Evolutionary conservation across 2,888 invertebrate genomes (phyloP), one percentile per base, ranked within the genome.

Genomic region (Taenaris catops): DNA sequence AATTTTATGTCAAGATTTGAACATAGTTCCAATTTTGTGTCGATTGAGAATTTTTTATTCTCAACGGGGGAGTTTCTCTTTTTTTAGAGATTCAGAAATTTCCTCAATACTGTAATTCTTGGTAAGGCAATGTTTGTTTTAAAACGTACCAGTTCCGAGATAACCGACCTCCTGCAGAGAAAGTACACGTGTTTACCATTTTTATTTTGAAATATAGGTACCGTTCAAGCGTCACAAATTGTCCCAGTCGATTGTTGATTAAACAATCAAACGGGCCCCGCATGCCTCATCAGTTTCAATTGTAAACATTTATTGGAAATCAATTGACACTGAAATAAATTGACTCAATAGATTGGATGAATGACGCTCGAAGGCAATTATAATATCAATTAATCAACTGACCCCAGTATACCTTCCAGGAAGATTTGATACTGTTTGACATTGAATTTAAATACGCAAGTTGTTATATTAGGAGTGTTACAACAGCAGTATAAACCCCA

Each of bases 291-390:
- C 64, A 57, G 59, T 71, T 63, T 75, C 75, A 78, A 81, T 83
- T 81, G 79, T 71, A 66, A 71, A 74, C 71, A 63, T 66, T 81
- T 81, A 86, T 84, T 81, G 81, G 74, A 76, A 84, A 81, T 76
- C 84, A 81, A 84, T 86, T 83, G 81, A 72, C 72, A 69, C 65
- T 49, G 34, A 58, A 51, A 65, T 57, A 14, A 67, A 71, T 73
- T 67, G 63, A 60, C 62, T 67, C 58, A 57, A 71, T 53, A 49
- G 66, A 58, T 57, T 57, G 48, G 53, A 61, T 67, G 64, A 70
- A 66, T 64, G 69, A 62, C 58, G 55, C 46, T 45, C 38, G 25
- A 28, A 20, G 31, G 20, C 21, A 16, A 17, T 21, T 7, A 12
- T 4, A 10, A 7, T 19, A 36, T 29, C 23, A 18, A 25, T 5